These are phyloP conservation scores for Oscheius sp. DNA, from an alignment of 2,888 invertebrate genomes.

Conservation along the genomic window DNA sequence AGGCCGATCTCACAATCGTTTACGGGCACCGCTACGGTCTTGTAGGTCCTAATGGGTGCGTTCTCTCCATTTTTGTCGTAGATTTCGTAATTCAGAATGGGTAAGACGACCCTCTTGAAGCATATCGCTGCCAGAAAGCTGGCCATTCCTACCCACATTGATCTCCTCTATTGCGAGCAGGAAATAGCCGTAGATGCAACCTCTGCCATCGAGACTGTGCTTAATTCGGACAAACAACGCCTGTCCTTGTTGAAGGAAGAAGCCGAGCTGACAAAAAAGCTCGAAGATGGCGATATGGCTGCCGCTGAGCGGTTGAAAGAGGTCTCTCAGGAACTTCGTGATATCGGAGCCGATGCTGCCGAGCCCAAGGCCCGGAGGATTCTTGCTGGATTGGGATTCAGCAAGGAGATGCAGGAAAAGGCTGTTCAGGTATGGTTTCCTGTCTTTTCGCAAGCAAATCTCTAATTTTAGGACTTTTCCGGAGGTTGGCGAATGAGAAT, in stretches of 20 bases:
- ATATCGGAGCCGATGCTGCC: conserved; percentile 96
- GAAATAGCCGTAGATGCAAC: conserved; percentile 98
- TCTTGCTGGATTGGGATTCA: conserved; percentile 94
- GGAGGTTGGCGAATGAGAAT: conserved; percentile 96
- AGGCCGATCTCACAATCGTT: conserved; percentile 92
- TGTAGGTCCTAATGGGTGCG: conserved; percentile 95
- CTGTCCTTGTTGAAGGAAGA: conserved; percentile 85
- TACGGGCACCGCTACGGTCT: conserved; percentile 93
- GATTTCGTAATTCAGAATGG: conserved; percentile 81
- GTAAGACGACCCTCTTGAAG: conserved; percentile 93
- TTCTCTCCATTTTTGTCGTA: background rate
- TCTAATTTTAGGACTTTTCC: conserved; percentile 77
- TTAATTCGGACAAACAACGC: conserved; percentile 92
- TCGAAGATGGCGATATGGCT: conserved; percentile 79
- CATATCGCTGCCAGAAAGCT: conserved; percentile 91
- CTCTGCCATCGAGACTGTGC: conserved; percentile 90
- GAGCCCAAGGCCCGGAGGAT: conserved; percentile 95
- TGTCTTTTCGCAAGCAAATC: background rate
- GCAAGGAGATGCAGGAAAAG: conserved; percentile 83
- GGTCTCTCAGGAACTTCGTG: conserved; percentile 93
- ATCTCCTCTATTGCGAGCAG: conserved; percentile 93
- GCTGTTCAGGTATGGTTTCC: conserved; percentile 33
- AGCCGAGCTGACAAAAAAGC: conserved; percentile 83
- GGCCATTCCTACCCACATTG: conserved; percentile 94
- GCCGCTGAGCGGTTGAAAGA: conserved; percentile 87